Evolutionary conservation across 2,797 vertebrate genomes (phyloP).

Genomic region (Mus caroli): DNA sequence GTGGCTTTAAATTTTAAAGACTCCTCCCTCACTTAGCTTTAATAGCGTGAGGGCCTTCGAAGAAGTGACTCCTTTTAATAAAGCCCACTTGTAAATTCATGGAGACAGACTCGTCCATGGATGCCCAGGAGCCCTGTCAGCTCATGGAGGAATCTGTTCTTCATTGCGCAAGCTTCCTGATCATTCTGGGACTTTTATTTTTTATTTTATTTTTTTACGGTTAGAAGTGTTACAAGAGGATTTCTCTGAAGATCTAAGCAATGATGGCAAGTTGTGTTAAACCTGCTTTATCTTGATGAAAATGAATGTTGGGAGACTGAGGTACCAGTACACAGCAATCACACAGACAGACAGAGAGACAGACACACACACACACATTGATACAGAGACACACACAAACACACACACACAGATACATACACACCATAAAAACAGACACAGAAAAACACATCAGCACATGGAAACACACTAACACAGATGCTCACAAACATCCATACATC

Average conservation of each 20-base stretch:
- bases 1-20: background rate
- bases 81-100: background rate
- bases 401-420: background rate
- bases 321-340: background rate
- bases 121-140: fast-evolving
- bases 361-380: background rate
- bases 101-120: background rate
- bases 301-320: background rate
- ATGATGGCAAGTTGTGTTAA: background rate
- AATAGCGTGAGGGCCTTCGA: background rate
- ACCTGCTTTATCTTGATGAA: background rate
- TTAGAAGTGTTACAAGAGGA: background rate
- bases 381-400: background rate
- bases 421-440: background rate
- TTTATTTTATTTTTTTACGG: too few relatives aligned
- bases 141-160: fast-evolving
- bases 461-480: background rate
- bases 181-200: background rate
- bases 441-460: background rate
- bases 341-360: fast-evolving
- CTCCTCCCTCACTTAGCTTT: background rate
- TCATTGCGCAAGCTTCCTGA: background rate
- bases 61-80: conserved; percentile 28
- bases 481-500: background rate
- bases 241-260: background rate